Base-by-base conservation (phyloP, 1,140 invertebrate genomes). In the Drosophila grimshawi region DNA sequence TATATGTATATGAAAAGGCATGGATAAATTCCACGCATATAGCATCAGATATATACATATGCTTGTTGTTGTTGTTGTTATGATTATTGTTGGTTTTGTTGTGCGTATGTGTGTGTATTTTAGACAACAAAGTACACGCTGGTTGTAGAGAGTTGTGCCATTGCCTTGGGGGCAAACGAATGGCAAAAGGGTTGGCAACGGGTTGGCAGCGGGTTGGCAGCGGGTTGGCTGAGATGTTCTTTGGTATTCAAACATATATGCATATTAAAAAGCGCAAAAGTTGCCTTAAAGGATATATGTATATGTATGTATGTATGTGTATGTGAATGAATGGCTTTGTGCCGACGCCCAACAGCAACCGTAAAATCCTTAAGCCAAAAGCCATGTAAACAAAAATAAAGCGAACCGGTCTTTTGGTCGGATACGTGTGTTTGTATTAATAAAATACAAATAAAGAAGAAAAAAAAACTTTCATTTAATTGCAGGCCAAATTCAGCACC, bases 401-500 rank as follows among this genome's bases (percentile, higher is more conserved):
- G 39, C 70, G 70, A 64, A 77, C 64, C 49, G 19, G 35, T 55
- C 62, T 60, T 80, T 64, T 53, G 73, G 62, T 78, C 33, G 56
- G 29, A 46, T 59, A 3, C 33, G 35, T 37, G 5, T 32, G 3
- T 56, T 48, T 11, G n/a, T 30, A 71, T 67, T 37, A 71, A 51
- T 64, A 55, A 43, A 35, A 19, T 19, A 19, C 19, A 19, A 27
- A 64, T 19, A 56, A 53, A 53, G 7, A 30, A n/a, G n/a, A 10
- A 45, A 33, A 27, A 43, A n/a, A 43, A n/a, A 43, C 33, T 33
- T 4, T 55, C 29, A 66, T 75, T 75, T 51, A 41, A 76, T 92
- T 92, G 29, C 80, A 96, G 96, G 96, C 95, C 35, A 97, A 97
- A 92, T 97, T 96, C 90, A 96, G 96, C 3, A 95, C 95, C 19